A percentile compares a stretch with the other conserved stretches of the same genome.
phyloP scores from a whole-genome alignment of 2,888 invertebrate genomes.

The Callosobruchus maculatus region DNA sequence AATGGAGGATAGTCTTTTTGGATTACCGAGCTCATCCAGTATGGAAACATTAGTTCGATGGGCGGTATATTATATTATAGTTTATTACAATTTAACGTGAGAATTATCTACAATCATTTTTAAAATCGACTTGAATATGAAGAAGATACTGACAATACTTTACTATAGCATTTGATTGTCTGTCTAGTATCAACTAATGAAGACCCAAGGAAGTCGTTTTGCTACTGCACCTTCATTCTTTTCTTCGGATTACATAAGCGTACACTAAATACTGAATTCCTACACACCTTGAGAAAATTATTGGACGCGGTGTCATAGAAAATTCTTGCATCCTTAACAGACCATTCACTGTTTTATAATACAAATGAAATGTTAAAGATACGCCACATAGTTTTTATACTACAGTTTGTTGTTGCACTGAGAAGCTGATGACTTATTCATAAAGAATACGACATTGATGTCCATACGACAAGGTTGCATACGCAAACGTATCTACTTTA shows the following conservation, averaged over 20 bases:
- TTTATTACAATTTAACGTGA: too few relatives aligned
- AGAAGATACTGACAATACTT: too few relatives aligned
- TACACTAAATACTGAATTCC: background rate
- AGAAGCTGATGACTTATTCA: background rate
- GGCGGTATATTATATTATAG: too few relatives aligned
- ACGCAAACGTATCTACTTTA: background rate
- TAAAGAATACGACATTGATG: background rate
- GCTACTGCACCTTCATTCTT: background rate
- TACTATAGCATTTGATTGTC: too few relatives aligned
- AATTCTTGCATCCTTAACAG: background rate
- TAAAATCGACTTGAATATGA: too few relatives aligned
- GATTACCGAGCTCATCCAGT: too few relatives aligned
- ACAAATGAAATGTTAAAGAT: background rate
- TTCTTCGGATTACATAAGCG: background rate
- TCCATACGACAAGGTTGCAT: background rate
- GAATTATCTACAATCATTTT: too few relatives aligned
- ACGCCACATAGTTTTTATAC: background rate
- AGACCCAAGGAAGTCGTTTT: background rate
- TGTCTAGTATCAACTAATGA: too few relatives aligned
- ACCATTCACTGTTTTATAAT: background rate
- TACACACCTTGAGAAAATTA: background rate
- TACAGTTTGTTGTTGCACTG: background rate
- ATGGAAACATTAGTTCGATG: too few relatives aligned
- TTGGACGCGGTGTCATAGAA: background rate
- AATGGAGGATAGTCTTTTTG: too few relatives aligned